These are phyloP conservation scores for Porites rus DNA, from an alignment of 92 coral and sea anemone species.

Conservation along the genomic window DNA sequence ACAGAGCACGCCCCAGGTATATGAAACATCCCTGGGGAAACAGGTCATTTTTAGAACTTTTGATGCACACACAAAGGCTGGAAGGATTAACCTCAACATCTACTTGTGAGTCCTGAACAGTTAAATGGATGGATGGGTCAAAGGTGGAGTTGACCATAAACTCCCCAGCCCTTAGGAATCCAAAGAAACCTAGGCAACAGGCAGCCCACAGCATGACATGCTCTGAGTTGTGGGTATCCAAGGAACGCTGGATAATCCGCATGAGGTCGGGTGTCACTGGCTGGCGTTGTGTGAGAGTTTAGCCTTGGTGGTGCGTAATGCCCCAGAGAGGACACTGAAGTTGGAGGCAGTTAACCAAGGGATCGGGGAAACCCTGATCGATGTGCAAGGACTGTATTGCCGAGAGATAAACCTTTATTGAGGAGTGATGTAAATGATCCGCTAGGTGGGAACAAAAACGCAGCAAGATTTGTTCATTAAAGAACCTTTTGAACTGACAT, in stretches of 20 bases:
- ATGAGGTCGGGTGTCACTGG: not conserved
- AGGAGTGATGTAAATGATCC: not conserved
- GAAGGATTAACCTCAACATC: too few relatives aligned
- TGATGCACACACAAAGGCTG: too few relatives aligned
- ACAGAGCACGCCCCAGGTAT: too few relatives aligned
- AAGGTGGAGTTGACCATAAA: not conserved
- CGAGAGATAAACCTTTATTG: not conserved
- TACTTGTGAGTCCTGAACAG: too few relatives aligned
- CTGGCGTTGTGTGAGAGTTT: not conserved
- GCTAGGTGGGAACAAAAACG: not conserved
- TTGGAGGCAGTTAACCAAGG: not conserved
- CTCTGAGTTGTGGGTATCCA: not conserved
- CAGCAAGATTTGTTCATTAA: not conserved
- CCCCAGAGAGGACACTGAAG: not conserved
- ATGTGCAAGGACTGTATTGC: not conserved
- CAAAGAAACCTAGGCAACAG: not conserved
- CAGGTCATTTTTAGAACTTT: too few relatives aligned
- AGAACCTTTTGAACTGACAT: not conserved
- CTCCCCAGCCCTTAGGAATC: not conserved
- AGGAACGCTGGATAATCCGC: not conserved
- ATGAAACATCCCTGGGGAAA: too few relatives aligned
- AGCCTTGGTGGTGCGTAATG: not conserved
- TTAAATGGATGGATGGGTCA: too few relatives aligned
- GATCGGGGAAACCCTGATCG: not conserved
- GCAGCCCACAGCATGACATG: slow-evolving; percentile 1